A percentile compares a stretch with the other conserved stretches of the same genome.
These are phyloP conservation scores for Coreius guichenoti DNA, from an alignment of 2,797 vertebrate species.

Conservation along the genomic window DNA sequence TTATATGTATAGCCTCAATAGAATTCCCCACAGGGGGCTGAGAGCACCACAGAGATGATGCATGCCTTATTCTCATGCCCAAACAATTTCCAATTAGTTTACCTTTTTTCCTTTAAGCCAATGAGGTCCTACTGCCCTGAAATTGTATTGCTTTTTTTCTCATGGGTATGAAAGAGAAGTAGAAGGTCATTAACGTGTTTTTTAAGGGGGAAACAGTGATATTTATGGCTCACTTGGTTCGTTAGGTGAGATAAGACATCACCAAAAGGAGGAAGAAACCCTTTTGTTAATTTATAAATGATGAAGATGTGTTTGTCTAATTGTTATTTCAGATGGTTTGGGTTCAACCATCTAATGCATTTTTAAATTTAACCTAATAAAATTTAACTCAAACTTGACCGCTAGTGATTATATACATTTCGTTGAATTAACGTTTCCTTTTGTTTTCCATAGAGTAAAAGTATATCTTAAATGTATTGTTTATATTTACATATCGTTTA, in stretches of 20 bases:
- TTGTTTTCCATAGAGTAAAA: neutral
- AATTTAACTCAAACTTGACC: neutral
- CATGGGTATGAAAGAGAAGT: neutral
- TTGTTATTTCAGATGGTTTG: neutral
- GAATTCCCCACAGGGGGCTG: conserved; percentile 60
- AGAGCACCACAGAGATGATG: conserved; percentile 52
- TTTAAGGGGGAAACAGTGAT: neutral
- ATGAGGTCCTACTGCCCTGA: conserved; percentile 64
- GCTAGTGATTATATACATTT: neutral
- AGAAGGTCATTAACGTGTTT: neutral
- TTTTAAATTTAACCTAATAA: neutral
- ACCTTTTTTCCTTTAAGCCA: conserved; percentile 67
- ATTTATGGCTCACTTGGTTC: neutral
- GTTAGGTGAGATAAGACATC: neutral
- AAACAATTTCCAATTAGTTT: conserved; percentile 76
- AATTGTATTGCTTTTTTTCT: conserved; percentile 36
- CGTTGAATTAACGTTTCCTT: neutral
- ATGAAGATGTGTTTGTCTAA: neutral
- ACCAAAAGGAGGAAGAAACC: neutral
- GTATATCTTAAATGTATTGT: too few species aligned
- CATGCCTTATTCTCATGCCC: conserved; percentile 57
- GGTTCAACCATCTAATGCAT: neutral
- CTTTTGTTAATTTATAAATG: neutral
- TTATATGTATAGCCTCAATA: conserved; percentile 36
- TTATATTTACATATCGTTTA: too few species aligned